Conservation (phyloP, 2,797 vertebrate species). For the Sebastes cheni region DNA sequence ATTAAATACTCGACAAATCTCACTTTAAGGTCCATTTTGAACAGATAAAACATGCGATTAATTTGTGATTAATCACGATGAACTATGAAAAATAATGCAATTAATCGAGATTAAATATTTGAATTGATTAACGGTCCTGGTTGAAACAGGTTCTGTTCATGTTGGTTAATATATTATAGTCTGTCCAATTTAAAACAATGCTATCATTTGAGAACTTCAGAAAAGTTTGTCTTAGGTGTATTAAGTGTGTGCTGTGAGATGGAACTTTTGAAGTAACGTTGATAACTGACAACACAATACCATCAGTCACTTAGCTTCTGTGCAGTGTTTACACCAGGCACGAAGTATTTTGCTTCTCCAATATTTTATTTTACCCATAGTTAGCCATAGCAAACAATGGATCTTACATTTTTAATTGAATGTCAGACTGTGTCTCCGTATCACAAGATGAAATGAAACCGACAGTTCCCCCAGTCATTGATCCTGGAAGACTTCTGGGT, state of each 20-base stretch:
- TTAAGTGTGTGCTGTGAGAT: neutral
- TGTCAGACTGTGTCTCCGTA: neutral
- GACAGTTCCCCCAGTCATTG: neutral
- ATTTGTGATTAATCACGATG: no score
- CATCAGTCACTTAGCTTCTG: neutral
- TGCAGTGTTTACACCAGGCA: neutral
- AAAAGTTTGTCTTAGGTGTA: no score
- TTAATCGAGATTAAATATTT: no score
- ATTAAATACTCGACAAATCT: no score
- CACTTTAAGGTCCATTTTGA: no score
- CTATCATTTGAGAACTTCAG: no score
- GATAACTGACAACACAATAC: neutral
- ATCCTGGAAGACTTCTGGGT: neutral
- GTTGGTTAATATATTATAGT: no score
- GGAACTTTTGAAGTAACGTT: neutral
- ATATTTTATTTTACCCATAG: neutral
- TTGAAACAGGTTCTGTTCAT: no score
- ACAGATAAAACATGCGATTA: no score
- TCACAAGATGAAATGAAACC: neutral
- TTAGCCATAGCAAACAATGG: neutral
- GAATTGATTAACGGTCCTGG: no score
- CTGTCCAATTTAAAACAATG: no score
- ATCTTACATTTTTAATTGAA: neutral
- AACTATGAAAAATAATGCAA: no score
- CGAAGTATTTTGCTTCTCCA: neutral